A percentile compares a stretch with the other conserved stretches of the same genome.
phyloP scores from a whole-genome alignment of 1,140 invertebrate species.

The Anoplolepis gracilipes region DNA sequence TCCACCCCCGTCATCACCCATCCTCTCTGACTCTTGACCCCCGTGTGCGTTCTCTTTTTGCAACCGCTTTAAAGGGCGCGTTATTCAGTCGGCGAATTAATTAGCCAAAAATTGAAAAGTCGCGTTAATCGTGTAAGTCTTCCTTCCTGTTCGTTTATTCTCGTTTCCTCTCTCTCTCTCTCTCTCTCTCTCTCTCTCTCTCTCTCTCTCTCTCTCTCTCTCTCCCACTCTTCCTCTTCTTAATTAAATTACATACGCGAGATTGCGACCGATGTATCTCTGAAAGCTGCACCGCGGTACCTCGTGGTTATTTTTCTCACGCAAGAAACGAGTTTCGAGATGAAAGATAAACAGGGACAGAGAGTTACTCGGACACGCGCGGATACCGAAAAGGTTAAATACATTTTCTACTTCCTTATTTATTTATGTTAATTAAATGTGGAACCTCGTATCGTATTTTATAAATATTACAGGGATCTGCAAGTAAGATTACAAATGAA shows the following conservation, averaged over 20 bases:
- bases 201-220: too few relatives aligned
- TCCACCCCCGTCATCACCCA: not conserved
- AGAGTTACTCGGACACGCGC: not conserved
- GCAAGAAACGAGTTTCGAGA: slow-evolving; percentile 41
- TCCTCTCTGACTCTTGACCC: not conserved
- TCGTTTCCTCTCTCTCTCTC: not conserved
- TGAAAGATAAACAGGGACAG: slow-evolving; percentile 49
- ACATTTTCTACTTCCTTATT: not conserved
- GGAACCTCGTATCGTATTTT: not conserved
- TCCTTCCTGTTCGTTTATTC: not conserved
- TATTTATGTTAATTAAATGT: not conserved
- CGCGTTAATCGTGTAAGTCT: slow-evolving; percentile 25
- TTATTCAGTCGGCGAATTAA: slow-evolving; percentile 52
- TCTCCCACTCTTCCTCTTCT: not conserved
- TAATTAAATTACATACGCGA: slow-evolving; percentile 51
- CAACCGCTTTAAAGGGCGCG: not conserved
- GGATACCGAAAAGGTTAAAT: not conserved
- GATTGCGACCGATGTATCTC: not conserved
- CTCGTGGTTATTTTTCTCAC: slow-evolving; percentile 49
- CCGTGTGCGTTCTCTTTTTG: not conserved
- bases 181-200: too few relatives aligned
- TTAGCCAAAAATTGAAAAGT: slow-evolving; percentile 59
- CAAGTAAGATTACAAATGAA: not conserved
- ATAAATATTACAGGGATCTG: slow-evolving; percentile 3
- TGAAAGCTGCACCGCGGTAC: not conserved